A percentile compares a stretch with the other conserved stretches of the same genome.
Conservation (phyloP, 2,797 vertebrate species). For the Furcifer pardalis region DNA sequence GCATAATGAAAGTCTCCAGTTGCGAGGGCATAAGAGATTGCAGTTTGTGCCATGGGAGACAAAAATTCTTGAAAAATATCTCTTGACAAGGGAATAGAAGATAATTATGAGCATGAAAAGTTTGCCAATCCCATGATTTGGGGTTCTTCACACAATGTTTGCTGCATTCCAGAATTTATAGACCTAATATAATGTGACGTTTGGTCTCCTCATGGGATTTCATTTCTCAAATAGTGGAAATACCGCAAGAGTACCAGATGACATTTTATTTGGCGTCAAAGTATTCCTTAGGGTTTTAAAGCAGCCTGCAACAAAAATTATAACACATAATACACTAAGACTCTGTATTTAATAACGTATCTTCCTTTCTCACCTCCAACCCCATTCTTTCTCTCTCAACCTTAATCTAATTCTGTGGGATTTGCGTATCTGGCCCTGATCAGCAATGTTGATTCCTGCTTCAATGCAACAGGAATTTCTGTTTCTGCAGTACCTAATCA, state of each 20-base stretch:
- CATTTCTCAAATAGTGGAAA: constrained; percentile 60
- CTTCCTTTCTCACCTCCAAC: constrained; percentile 10
- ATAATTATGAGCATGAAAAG: constrained; percentile 50
- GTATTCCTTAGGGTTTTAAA: constrained; percentile 49
- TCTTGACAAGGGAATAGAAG: constrained; percentile 40
- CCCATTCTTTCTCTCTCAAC: neutral
- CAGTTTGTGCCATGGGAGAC: constrained; percentile 48
- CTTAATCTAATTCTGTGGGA: constrained; percentile 12
- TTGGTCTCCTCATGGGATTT: constrained; percentile 57
- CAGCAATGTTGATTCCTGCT: neutral
- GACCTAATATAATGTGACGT: constrained; percentile 48
- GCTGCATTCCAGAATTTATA: constrained; percentile 59
- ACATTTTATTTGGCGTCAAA: constrained; percentile 60
- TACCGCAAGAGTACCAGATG: constrained; percentile 63
- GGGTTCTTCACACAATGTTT: constrained; percentile 57
- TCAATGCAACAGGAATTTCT: neutral
- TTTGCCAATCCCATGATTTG: constrained; percentile 47
- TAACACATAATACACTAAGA: constrained; percentile 49
- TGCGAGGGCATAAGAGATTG: neutral
- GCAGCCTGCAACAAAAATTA: constrained; percentile 54
- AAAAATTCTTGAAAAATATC: constrained; percentile 57
- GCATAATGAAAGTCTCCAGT: neutral
- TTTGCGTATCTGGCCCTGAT: neutral
- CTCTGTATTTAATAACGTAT: constrained; percentile 41
- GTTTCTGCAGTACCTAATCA: neutral